Evolutionary conservation across 2,888 invertebrate genomes (phyloP).

Genomic region (Myathropa florea): DNA sequence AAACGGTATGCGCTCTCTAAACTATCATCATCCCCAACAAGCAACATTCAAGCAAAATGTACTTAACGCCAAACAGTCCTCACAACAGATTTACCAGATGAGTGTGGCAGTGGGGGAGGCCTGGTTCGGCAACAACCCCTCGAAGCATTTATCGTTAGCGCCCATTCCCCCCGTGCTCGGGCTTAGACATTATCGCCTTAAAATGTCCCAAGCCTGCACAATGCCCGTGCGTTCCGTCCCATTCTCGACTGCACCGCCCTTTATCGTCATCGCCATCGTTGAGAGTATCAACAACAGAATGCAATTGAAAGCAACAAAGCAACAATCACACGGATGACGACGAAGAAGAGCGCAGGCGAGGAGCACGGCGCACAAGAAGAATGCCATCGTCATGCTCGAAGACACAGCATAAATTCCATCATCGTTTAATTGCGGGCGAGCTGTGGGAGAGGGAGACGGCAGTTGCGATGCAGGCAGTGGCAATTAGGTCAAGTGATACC

Average conservation of each 20-base stretch:
- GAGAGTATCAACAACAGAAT: constrained; percentile 48
- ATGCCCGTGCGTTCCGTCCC: not conserved
- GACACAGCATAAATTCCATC: constrained; percentile 63
- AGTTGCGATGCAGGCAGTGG: constrained; percentile 50
- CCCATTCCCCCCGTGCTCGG: not conserved
- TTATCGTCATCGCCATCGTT: constrained; percentile 43
- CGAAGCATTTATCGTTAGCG: constrained; percentile 24
- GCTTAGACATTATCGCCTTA: constrained; percentile 30
- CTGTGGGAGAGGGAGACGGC: not conserved
- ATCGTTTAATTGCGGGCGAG: constrained; percentile 46
- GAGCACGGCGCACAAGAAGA: constrained; percentile 32
- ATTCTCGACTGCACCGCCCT: not conserved
- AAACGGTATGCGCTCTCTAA: not conserved
- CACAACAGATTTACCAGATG: not conserved
- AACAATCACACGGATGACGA: constrained; percentile 50
- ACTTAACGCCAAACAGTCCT: not conserved
- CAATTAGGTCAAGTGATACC: constrained; percentile 71
- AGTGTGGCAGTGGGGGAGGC: not conserved
- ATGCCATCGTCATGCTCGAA: constrained; percentile 55
- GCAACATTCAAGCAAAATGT: constrained; percentile 5
- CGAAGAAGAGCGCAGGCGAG: not conserved
- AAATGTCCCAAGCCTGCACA: constrained; percentile 12
- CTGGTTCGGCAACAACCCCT: not conserved
- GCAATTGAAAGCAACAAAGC: constrained; percentile 42
- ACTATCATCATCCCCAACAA: not conserved